Conservation (phyloP, 2,888 invertebrate species). For the Crematogaster levior region DNA sequence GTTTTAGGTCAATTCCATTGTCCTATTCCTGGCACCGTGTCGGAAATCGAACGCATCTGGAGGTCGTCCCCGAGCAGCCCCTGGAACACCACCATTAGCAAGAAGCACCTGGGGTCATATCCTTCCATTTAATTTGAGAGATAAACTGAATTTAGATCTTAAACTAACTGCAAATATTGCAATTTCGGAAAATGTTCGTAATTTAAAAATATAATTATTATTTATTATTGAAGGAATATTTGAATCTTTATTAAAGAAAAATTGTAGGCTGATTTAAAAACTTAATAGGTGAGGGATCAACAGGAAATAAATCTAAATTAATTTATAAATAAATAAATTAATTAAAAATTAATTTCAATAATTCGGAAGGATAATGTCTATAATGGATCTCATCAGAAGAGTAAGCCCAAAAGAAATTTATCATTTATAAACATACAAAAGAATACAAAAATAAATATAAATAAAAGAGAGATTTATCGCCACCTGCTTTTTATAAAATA, state of each 20-base stretch:
- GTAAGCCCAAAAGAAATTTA: background rate
- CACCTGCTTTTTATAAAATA: background rate
- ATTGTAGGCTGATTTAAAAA: background rate
- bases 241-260: background rate
- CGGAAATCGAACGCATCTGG: constrained; percentile 34
- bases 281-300: background rate
- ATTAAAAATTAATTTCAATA: background rate
- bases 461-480: background rate
- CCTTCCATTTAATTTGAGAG: background rate
- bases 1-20: constrained; percentile 76
- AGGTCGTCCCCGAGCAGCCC: background rate
- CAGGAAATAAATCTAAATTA: constrained; percentile 1
- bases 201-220: background rate
- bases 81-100: background rate
- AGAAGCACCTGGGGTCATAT: background rate
- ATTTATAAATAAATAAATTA: constrained; percentile 8
- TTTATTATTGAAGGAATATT: background rate
- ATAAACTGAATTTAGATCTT: background rate
- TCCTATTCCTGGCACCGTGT: constrained; percentile 20
- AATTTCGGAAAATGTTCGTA: background rate
- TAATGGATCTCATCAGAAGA: background rate
- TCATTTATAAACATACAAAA: background rate
- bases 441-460: constrained; percentile 21
- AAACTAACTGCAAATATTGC: background rate
- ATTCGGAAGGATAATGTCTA: background rate